These are phyloP conservation scores for Chorisops tibialis DNA, from an alignment of 2,888 invertebrate genomes.

Conservation along the genomic window DNA sequence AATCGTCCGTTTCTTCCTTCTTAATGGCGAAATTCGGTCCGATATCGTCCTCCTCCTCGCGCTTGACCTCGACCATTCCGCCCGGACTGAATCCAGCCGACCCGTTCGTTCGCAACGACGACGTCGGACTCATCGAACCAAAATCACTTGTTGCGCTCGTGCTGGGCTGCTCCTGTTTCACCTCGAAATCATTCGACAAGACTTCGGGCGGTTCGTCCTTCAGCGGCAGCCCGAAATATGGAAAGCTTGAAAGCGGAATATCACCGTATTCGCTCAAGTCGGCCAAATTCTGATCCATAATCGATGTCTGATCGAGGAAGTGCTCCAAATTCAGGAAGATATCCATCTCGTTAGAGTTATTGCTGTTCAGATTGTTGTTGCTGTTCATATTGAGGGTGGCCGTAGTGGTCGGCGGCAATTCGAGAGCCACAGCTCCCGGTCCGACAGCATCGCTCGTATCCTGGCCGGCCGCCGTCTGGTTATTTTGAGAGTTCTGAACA, in stretches of 20 bases:
- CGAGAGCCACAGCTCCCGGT: slow-evolving; percentile 12
- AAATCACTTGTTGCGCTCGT: slow-evolving; percentile 49
- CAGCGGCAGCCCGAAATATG: slow-evolving; percentile 46
- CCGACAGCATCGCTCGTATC: background rate
- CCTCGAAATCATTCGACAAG: slow-evolving; percentile 40
- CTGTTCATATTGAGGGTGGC: background rate
- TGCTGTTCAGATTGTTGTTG: background rate
- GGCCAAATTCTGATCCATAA: slow-evolving; percentile 59
- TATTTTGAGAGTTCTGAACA: slow-evolving; percentile 49
- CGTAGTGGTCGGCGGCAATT: slow-evolving; percentile 3
- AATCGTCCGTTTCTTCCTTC: background rate
- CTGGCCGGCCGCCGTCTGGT: background rate
- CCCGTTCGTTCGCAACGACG: slow-evolving; percentile 41
- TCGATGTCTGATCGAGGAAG: slow-evolving; percentile 50
- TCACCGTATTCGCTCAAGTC: slow-evolving; percentile 59
- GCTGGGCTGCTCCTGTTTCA: slow-evolving; percentile 33
- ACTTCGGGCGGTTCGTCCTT: slow-evolving; percentile 50
- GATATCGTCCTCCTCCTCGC: slow-evolving; percentile 13
- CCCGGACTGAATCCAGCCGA: background rate
- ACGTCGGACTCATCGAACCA: slow-evolving; percentile 54
- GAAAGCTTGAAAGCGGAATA: slow-evolving; percentile 40
- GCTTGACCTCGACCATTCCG: slow-evolving; percentile 13
- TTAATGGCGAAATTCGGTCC: slow-evolving; percentile 30
- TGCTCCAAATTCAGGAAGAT: slow-evolving; percentile 48
- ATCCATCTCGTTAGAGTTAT: slow-evolving; percentile 40